Percentiles rank a stretch among this genome's conserved stretches.
Evolutionary conservation across 1,140 invertebrate species (phyloP).

Genomic region (Hycleus cichorii): DNA sequence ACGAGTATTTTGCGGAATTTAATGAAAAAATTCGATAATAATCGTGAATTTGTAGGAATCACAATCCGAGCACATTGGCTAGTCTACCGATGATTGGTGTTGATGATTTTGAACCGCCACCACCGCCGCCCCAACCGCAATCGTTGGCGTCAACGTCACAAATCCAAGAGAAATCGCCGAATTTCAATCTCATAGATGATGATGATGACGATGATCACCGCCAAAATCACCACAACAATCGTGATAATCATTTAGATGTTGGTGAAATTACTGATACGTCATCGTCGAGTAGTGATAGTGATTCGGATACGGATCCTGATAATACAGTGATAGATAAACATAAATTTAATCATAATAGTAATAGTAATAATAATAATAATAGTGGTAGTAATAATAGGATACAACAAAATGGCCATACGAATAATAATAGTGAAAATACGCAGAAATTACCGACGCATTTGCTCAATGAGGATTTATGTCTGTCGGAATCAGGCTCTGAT

Average conservation of each 20-base stretch:
- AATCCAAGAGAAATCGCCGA: constrained; percentile 22
- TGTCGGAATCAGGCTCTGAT: constrained; percentile 68
- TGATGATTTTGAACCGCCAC: constrained; percentile 48
- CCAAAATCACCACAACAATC: no score
- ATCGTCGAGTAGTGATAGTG: constrained; percentile 35
- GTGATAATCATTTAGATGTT: background rate
- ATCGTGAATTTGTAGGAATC: constrained; percentile 1
- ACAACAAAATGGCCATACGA: constrained; percentile 31
- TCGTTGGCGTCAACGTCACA: constrained; percentile 26
- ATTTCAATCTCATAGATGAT: constrained; percentile 3
- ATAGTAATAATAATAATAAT: constrained; percentile 6
- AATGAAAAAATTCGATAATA: background rate
- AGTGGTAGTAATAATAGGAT: constrained; percentile 30
- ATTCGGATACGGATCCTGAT: constrained; percentile 35
- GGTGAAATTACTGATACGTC: constrained; percentile 37
- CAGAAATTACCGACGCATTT: constrained; percentile 46
- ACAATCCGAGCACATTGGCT: constrained; percentile 52
- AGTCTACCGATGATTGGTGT: constrained; percentile 70
- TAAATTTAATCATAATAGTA: constrained; percentile 31
- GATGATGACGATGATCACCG: background rate
- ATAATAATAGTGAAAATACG: constrained; percentile 1
- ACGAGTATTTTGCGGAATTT: constrained; percentile 26
- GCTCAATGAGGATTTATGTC: constrained; percentile 65
- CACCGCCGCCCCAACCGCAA: constrained; percentile 26
- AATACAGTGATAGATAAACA: constrained; percentile 21